Evolutionary conservation across 2,797 vertebrate species (phyloP).

Genomic region (Coilia nasus): DNA sequence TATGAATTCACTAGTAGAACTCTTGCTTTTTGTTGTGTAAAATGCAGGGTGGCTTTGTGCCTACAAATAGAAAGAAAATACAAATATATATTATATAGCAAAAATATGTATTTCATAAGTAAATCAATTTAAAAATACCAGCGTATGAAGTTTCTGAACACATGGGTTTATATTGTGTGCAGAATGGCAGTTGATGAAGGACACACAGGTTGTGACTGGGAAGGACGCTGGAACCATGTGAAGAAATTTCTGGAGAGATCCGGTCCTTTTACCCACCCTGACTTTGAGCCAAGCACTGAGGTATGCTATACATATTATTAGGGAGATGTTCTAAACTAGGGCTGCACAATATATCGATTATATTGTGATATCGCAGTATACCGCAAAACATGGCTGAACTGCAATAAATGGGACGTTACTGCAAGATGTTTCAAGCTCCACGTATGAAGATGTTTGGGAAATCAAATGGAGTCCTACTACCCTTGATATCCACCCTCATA

Average conservation of each 20-base stretch:
- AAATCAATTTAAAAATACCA: background rate
- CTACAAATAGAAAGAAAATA: too few species aligned
- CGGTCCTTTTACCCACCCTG: conserved; percentile 96
- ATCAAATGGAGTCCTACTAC: too few species aligned
- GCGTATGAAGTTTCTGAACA: background rate
- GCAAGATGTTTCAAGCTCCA: too few species aligned
- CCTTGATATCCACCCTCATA: too few species aligned
- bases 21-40: background rate
- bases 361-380: too few species aligned
- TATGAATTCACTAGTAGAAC: background rate
- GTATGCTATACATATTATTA: conserved; percentile 71
- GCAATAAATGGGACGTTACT: too few species aligned
- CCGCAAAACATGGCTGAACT: too few species aligned
- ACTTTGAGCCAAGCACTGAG: conserved; percentile 97
- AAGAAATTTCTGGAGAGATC: conserved; percentile 97
- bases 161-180: conserved; percentile 73
- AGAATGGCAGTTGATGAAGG: conserved; percentile 98
- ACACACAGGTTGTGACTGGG: conserved; percentile 91
- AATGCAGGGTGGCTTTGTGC: background rate
- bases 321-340: too few species aligned
- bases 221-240: conserved; percentile 97
- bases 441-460: too few species aligned
- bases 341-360: too few species aligned
- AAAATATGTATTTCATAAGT: background rate
- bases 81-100: background rate